phyloP scores from a whole-genome alignment of 1,140 invertebrate species.

The Holcopasites calliopsidis region DNA sequence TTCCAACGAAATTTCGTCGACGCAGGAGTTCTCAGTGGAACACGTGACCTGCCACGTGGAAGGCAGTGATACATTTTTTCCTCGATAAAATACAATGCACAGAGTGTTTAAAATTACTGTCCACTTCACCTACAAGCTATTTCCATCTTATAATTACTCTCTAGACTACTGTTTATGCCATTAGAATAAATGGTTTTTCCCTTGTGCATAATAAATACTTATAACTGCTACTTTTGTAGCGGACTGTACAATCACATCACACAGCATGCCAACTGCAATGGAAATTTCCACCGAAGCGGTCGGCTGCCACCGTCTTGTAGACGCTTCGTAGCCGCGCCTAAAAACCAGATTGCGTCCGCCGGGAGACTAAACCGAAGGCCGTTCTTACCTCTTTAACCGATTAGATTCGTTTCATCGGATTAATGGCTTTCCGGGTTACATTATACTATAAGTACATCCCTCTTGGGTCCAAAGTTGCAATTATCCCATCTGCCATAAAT shows the following conservation, averaged over 20 bases:
- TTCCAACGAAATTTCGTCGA: neutral
- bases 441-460: neutral
- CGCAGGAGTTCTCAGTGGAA: neutral
- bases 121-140: too few relatives aligned
- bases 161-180: too few relatives aligned
- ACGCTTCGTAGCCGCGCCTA: constrained; percentile 62
- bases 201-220: neutral
- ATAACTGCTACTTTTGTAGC: constrained; percentile 57
- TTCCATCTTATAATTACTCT: too few relatives aligned
- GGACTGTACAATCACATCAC: constrained; percentile 68
- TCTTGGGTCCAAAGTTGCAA: neutral
- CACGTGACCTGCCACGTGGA: constrained; percentile 21
- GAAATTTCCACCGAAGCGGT: constrained; percentile 73
- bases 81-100: neutral
- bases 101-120: neutral
- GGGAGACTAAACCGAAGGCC: constrained; percentile 54
- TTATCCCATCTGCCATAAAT: neutral
- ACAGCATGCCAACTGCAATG: constrained; percentile 73
- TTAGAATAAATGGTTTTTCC: too few relatives aligned
- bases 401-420: neutral
- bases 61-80: neutral
- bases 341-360: constrained; percentile 67
- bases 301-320: constrained; percentile 60
- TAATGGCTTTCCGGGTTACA: neutral
- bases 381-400: constrained; percentile 42